Conservation (phyloP, 2,113 vertebrate genomes). For the Psittacara wagleri region DNA sequence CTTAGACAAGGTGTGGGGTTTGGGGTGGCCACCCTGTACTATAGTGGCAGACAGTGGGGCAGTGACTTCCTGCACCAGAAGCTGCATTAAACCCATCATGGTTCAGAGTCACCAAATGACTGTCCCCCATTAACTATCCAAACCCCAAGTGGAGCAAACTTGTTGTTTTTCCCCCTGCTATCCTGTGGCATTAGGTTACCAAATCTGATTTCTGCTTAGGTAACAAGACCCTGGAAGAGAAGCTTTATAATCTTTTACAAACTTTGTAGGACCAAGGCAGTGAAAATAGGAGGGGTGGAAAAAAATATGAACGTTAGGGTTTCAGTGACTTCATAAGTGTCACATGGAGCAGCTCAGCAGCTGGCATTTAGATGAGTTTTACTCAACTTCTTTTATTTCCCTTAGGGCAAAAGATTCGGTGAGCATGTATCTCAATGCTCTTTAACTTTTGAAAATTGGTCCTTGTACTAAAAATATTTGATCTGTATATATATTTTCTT, state of each 20-base stretch:
- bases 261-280: not conserved
- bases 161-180: not conserved
- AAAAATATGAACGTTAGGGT: not conserved
- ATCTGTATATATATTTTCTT: not conserved
- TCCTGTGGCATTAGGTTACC: not conserved
- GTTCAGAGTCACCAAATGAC: not conserved
- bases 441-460: not conserved
- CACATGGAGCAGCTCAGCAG: not conserved
- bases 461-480: not conserved
- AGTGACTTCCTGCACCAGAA: not conserved
- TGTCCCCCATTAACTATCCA: not conserved
- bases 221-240: not conserved
- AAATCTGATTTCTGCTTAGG: not conserved
- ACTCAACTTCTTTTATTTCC: not conserved
- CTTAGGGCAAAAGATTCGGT: not conserved
- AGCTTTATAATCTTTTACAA: not conserved
- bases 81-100: rapidly evolving
- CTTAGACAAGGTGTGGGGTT: not conserved
- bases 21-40: not conserved
- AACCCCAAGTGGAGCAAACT: not conserved
- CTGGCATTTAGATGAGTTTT: not conserved
- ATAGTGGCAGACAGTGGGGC: not conserved
- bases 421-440: not conserved
- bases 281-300: not conserved
- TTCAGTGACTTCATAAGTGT: not conserved